Base-by-base conservation (phyloP, 2,888 invertebrate species). In the Melanostoma mellinum region DNA sequence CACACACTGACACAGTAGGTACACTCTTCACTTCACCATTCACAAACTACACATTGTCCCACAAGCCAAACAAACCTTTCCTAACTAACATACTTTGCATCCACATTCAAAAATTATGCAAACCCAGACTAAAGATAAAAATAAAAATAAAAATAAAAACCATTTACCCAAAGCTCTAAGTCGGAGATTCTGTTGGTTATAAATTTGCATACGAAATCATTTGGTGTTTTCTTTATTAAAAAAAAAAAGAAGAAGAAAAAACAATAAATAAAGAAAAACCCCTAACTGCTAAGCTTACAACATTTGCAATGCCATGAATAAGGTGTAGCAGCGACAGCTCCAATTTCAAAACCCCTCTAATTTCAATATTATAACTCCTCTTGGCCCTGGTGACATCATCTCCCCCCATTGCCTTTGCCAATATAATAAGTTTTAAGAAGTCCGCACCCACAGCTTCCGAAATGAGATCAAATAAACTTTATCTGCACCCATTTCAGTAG, bases 201-300 rank as follows among this genome's bases (percentile, higher is more conserved):
- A 84, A 85, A 85, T 85, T 85, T 80, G 80, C 79, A 85, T 80
- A 79, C 65, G 53, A 82, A 82, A 73, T 82, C 53, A 73, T 81
- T 63, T 78, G 63, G 63, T 61, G 69, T 84, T 82, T 74, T 81
- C 67, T 71, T 73, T 76, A 65, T 65, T 46, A 52, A 52, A 73
- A 73, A 72, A 71, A 58, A 32, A 44, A 61, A 58, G 8, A 69
- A 60, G 10, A 72, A 68, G 53, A 10, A 69, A 67, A 9, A 10
- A 72, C 55, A 81, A 65, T 56, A 75, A 80, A 50, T 53, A 61
- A 67, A 65, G n/a, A 63, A 36, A 42, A 58, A 61, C 46, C 33
- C 33, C 53, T 35, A 67, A 76, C 69, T 69, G 76, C 50, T 76
- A 76, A 63, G 76, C 76, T 72, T 72, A 76, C 76, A 67, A 81